A percentile compares a stretch with the other conserved stretches of the same genome.
These are phyloP conservation scores for Drosophila pruinosa DNA, from an alignment of 1,140 invertebrate genomes.

Conservation along the genomic window DNA sequence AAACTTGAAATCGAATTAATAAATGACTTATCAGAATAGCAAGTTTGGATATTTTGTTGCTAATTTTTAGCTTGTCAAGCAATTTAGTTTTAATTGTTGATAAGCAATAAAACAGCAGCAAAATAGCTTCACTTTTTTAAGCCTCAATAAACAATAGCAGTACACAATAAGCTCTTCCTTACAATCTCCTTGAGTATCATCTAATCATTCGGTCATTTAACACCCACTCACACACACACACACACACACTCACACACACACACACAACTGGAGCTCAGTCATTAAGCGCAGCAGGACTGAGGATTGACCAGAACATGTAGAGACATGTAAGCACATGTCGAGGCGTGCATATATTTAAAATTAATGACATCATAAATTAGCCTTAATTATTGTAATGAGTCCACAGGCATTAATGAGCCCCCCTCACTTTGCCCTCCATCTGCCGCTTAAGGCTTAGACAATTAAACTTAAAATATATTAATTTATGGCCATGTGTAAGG, in stretches of 20 bases:
- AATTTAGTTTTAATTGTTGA: no score
- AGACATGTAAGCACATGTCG: slow-evolving; percentile 4
- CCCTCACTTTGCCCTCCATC: not conserved
- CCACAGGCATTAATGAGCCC: slow-evolving; percentile 60
- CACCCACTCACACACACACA: slow-evolving; percentile 9
- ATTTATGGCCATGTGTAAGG: slow-evolving; percentile 73
- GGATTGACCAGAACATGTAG: slow-evolving; percentile 29
- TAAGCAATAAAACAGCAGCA: no score
- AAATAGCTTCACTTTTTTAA: not conserved
- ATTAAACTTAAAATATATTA: slow-evolving; percentile 77
- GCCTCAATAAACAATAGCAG: not conserved
- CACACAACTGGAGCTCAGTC: not conserved
- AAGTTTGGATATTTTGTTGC: no score
- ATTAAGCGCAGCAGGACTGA: slow-evolving; percentile 6
- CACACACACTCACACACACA: not conserved
- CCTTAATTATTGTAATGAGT: slow-evolving; percentile 77
- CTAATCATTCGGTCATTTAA: slow-evolving; percentile 40
- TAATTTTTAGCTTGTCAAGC: no score
- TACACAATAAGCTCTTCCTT: not conserved
- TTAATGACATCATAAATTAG: slow-evolving; percentile 79
- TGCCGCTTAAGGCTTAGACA: slow-evolving; percentile 47
- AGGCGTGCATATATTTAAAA: slow-evolving; percentile 49
- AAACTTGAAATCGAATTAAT: no score
- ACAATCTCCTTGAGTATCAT: slow-evolving; percentile 7
- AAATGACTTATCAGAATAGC: no score